Evolutionary conservation across 2,888 invertebrate species (phyloP).

Genomic region (Caenorhabditis sp.): DNA sequence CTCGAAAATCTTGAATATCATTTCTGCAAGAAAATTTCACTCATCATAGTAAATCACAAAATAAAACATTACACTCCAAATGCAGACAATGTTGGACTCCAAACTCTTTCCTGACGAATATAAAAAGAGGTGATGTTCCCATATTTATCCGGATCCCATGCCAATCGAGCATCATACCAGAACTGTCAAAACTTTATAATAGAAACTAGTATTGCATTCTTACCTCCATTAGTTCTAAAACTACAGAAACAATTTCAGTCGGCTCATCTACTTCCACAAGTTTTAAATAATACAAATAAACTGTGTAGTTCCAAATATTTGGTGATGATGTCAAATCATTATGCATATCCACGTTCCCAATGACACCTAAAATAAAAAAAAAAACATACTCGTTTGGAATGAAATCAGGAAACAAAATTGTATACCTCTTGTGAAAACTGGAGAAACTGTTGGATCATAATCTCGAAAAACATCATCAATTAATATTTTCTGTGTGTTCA

Average conservation of each 20-base stretch:
- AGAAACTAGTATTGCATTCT: not conserved
- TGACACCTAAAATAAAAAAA: not conserved
- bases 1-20: conserved; percentile 9
- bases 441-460: conserved; percentile 6
- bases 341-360: not conserved
- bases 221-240: conserved; percentile 32
- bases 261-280: conserved; percentile 30
- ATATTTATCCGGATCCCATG: conserved; percentile 13
- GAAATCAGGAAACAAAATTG: not conserved
- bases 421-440: conserved; percentile 16
- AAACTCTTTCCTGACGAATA: conserved; percentile 19
- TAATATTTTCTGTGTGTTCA: not conserved
- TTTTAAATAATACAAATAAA: conserved; percentile 30
- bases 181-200: not conserved
- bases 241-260: conserved; percentile 26
- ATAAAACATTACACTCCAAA: conserved; percentile 24
- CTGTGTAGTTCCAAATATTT: conserved; percentile 17
- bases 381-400: not conserved
- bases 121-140: conserved; percentile 3
- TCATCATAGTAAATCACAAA: not conserved
- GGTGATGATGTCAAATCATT: too few relatives aligned
- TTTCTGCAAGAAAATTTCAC: conserved; percentile 9
- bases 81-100: conserved; percentile 25
- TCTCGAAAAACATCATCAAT: not conserved
- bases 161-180: conserved; percentile 24